Evolutionary conservation across 1,140 invertebrate genomes (phyloP).

Genomic region (Spodoptera frugiperda): DNA sequence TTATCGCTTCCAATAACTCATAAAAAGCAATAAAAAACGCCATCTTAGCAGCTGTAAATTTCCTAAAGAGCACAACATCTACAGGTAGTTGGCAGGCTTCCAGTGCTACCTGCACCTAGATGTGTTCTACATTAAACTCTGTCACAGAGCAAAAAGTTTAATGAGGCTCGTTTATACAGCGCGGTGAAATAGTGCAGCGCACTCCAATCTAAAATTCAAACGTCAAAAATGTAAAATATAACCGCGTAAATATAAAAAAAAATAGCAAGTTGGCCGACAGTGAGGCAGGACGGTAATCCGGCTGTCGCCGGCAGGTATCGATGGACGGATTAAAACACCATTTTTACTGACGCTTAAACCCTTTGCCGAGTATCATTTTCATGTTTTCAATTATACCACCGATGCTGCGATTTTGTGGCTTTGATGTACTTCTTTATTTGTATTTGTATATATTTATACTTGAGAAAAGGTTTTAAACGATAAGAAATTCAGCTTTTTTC

Average conservation of each 20-base stretch:
- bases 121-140: conserved; percentile 70
- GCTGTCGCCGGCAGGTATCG: conserved; percentile 75
- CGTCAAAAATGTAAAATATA: conserved; percentile 53
- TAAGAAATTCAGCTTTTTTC: no score
- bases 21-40: conserved; percentile 69
- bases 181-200: conserved; percentile 23
- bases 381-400: conserved; percentile 61
- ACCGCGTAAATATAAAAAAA: conserved; percentile 59
- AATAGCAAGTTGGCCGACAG: conserved; percentile 64
- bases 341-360: conserved; percentile 77
- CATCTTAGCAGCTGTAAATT: conserved; percentile 68
- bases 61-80: conserved; percentile 67
- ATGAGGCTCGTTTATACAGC: conserved; percentile 60
- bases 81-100: conserved; percentile 83
- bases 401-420: conserved; percentile 45
- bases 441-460: neutral
- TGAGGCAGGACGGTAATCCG: conserved; percentile 72
- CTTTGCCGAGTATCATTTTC: conserved; percentile 65
- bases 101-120: conserved; percentile 76
- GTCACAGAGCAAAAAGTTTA: conserved; percentile 69
- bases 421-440: conserved; percentile 9
- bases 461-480: neutral
- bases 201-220: conserved; percentile 44
- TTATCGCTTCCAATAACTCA: conserved; percentile 57
- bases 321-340: conserved; percentile 81